Conservation (phyloP, 2,888 invertebrate genomes). For the Pseudococcus viburni region DNA sequence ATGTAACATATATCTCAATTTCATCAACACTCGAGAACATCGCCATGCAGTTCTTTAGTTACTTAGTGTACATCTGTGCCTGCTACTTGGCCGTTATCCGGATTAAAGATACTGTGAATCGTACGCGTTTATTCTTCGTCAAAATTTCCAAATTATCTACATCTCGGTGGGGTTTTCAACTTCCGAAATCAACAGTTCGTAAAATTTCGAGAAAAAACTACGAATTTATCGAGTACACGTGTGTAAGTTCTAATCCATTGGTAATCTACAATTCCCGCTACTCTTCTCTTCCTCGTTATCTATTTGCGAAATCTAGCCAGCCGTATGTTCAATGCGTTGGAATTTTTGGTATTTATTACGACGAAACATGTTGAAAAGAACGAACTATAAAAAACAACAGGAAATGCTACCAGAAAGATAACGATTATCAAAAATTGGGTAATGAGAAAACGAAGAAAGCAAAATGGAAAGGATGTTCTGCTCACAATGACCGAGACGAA, state of each 20-base stretch:
- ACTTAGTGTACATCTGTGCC: constrained; percentile 39
- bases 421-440: background rate
- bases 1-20: constrained; percentile 36
- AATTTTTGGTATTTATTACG: background rate
- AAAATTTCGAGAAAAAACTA: background rate
- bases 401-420: background rate
- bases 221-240: background rate
- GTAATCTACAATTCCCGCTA: background rate
- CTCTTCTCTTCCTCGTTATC: background rate
- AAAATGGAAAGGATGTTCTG: background rate
- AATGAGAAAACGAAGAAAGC: background rate
- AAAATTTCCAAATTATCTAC: background rate
- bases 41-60: background rate
- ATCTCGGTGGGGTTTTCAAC: background rate
- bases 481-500: constrained; percentile 11
- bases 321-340: background rate
- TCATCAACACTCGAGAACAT: constrained; percentile 36
- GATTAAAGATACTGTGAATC: background rate
- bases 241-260: background rate
- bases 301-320: background rate
- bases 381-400: constrained; percentile 1
- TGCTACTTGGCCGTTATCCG: background rate
- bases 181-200: background rate
- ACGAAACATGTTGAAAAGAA: background rate
- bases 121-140: background rate